Conservation (phyloP, 2,797 vertebrate species). For the Buphagus erythrorhynchus region DNA sequence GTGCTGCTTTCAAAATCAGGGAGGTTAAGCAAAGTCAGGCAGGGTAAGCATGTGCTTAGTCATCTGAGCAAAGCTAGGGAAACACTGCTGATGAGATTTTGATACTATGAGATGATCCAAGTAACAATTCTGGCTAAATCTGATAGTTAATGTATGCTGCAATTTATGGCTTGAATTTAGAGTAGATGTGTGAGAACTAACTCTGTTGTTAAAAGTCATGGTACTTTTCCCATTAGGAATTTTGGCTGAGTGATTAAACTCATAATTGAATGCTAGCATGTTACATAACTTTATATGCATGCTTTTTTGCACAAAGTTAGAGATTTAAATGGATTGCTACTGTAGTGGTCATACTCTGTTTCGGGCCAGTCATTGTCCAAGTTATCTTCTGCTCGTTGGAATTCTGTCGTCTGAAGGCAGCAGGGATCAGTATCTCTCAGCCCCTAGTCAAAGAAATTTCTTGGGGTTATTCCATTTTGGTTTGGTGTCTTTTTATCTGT, state of each 20-base stretch:
- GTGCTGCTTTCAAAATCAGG: neutral
- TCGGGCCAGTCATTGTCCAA: neutral
- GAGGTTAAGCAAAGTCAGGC: neutral
- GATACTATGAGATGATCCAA: neutral
- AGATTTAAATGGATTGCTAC: neutral
- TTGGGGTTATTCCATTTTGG: neutral
- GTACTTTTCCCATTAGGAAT: neutral
- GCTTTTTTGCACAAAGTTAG: neutral
- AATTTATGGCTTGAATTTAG: neutral
- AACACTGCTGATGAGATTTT: neutral
- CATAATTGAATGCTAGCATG: neutral
- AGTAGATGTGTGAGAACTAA: neutral
- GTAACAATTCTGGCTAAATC: neutral
- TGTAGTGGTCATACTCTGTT: neutral
- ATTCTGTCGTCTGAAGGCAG: neutral
- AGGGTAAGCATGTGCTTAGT: neutral
- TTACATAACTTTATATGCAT: neutral
- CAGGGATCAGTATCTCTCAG: neutral
- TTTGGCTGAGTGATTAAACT: neutral
- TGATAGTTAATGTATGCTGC: neutral
- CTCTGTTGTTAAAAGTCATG: neutral
- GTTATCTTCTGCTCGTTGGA: neutral
- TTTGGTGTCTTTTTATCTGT: neutral
- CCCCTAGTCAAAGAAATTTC: neutral
- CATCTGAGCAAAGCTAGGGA: neutral